A percentile compares a stretch with the other conserved stretches of the same genome.
phyloP scores from a whole-genome alignment of 2,888 invertebrate genomes.

The Mythimna impura region DNA sequence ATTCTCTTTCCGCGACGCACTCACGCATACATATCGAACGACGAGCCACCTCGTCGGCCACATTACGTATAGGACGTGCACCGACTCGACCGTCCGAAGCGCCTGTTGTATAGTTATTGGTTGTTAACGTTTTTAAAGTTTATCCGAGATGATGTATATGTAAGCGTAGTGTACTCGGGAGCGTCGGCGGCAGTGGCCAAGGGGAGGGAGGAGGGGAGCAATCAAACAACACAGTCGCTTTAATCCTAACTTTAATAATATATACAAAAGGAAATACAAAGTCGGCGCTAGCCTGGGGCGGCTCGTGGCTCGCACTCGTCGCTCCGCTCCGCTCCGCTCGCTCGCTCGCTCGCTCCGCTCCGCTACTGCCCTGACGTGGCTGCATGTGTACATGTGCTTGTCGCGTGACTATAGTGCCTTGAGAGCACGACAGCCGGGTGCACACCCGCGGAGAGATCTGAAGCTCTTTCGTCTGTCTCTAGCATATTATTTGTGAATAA shows the following conservation, averaged over 20 bases:
- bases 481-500: constrained; percentile 56
- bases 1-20: constrained; percentile 17
- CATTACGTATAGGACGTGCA: constrained; percentile 1
- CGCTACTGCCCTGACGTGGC: constrained; percentile 21
- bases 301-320: constrained; percentile 24
- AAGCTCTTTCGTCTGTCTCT: constrained; percentile 60
- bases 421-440: constrained; percentile 52
- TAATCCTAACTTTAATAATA: constrained; percentile 84
- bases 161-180: constrained; percentile 39
- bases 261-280: constrained; percentile 85
- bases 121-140: constrained; percentile 85
- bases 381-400: constrained; percentile 18
- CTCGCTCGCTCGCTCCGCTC: constrained; percentile 5
- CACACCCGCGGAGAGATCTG: constrained; percentile 45
- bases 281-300: constrained; percentile 41
- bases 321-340: constrained; percentile 3
- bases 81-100: constrained; percentile 60
- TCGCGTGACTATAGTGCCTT: constrained; percentile 56
- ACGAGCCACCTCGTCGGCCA: not conserved
- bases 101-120: constrained; percentile 67
- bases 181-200: constrained; percentile 16
- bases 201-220: not conserved
- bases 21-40: constrained; percentile 52
- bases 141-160: constrained; percentile 68
- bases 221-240: constrained; percentile 71